Evolutionary conservation across 2,113 vertebrate genomes (phyloP).

Genomic region (Pelecanoides urinatrix): DNA sequence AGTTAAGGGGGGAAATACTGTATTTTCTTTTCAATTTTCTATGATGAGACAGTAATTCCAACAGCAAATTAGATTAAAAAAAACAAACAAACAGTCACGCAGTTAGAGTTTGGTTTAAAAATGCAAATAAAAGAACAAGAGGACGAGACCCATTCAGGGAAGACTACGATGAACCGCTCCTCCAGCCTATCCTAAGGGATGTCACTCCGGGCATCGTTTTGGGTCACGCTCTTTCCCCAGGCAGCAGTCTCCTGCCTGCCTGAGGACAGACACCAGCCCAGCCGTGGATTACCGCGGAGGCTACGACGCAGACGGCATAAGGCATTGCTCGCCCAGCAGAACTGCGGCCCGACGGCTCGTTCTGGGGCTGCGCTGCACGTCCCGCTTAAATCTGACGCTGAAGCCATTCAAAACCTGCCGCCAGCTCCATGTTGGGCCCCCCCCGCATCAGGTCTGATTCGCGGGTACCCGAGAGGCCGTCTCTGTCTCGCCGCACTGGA

Average conservation of each 20-base stretch:
- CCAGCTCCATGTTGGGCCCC: background rate
- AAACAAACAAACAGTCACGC: background rate
- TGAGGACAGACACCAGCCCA: background rate
- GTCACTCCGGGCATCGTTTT: background rate
- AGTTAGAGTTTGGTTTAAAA: constrained; percentile 44
- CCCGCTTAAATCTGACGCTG: background rate
- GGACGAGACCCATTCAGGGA: background rate
- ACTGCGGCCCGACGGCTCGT: rapidly evolving
- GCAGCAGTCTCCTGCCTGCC: background rate
- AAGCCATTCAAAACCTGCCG: background rate
- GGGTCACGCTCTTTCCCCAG: background rate
- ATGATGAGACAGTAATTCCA: constrained; percentile 23
- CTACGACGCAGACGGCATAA: rapidly evolving
- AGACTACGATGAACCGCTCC: background rate
- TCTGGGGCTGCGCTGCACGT: background rate
- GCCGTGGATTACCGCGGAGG: background rate
- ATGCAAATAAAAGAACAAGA: constrained; percentile 31
- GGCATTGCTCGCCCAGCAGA: background rate
- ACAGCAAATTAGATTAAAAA: constrained; percentile 36
- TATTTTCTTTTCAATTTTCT: constrained; percentile 41
- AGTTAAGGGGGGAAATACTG: background rate
- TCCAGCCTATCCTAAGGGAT: background rate
- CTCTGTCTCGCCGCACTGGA: background rate
- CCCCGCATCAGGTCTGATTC: background rate
- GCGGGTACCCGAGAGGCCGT: background rate